Conservation (phyloP, 2,113 vertebrate genomes). For the Rutilus rutilus region DNA sequence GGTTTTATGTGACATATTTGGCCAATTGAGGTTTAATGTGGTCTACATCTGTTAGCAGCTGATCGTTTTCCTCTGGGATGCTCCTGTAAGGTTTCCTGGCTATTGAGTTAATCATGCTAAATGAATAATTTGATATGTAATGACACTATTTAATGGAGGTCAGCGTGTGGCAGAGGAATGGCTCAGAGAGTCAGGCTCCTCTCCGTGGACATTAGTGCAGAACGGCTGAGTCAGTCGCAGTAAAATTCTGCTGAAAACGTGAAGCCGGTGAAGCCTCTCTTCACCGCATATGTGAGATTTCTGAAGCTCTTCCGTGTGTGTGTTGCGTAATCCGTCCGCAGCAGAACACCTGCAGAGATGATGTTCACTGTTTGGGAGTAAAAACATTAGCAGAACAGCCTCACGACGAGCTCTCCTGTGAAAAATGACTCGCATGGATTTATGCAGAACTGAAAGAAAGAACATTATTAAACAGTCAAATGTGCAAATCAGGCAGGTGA, state of each 20-base stretch:
- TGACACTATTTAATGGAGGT: conserved; percentile 9
- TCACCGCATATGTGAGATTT: background rate
- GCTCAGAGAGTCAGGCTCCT: background rate
- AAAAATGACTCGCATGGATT: background rate
- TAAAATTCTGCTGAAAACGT: background rate
- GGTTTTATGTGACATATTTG: background rate
- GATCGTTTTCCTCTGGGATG: background rate
- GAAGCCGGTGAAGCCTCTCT: background rate
- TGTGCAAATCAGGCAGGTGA: conserved; percentile 6
- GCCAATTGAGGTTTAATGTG: background rate
- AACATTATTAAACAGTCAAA: conserved; percentile 9
- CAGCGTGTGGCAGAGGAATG: background rate
- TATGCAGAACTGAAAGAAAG: background rate
- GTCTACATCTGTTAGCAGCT: background rate
- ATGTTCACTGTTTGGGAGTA: background rate
- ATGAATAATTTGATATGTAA: conserved; percentile 26
- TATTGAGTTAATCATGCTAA: conserved; percentile 7
- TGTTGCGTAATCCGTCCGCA: background rate
- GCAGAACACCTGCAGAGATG: background rate
- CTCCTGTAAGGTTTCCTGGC: background rate
- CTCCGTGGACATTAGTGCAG: background rate
- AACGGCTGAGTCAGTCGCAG: conserved; percentile 5
- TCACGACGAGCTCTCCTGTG: background rate
- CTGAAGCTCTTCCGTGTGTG: background rate
- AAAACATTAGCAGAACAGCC: background rate